A percentile compares a stretch with the other conserved stretches of the same genome.
Conservation (phyloP, 2,888 invertebrate genomes). For the Tineola bisselliella region DNA sequence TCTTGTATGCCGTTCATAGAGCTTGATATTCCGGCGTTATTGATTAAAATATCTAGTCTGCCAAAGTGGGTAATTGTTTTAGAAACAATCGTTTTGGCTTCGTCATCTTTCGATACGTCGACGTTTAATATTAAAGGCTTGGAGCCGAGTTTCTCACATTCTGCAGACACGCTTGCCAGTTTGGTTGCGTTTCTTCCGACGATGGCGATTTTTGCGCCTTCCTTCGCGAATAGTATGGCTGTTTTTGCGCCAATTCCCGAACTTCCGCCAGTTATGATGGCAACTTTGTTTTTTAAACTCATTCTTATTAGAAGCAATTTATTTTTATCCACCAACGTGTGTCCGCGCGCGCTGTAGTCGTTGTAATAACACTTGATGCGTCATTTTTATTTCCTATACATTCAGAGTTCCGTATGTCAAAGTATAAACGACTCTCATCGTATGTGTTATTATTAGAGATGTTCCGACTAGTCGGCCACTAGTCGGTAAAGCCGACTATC, state of each 20-base stretch:
- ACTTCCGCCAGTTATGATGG: conserved; percentile 70
- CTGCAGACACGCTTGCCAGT: conserved; percentile 59
- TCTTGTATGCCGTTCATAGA: neutral
- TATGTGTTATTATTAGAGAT: too few relatives aligned
- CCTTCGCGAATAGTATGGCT: conserved; percentile 68
- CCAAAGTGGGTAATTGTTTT: conserved; percentile 14
- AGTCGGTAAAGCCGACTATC: too few relatives aligned
- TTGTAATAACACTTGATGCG: too few relatives aligned
- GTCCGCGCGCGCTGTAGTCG: too few relatives aligned
- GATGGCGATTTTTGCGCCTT: conserved; percentile 69
- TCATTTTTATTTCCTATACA: too few relatives aligned
- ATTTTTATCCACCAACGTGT: too few relatives aligned
- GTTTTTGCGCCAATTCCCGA: conserved; percentile 76
- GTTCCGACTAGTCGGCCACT: too few relatives aligned
- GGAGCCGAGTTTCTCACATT: neutral
- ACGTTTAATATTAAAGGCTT: conserved; percentile 18
- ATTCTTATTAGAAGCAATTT: too few relatives aligned
- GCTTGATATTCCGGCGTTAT: conserved; percentile 14
- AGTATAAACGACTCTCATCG: too few relatives aligned
- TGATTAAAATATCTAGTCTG: conserved; percentile 15
- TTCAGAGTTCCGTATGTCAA: too few relatives aligned
- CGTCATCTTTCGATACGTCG: conserved; percentile 13
- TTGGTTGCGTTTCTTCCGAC: conserved; percentile 73
- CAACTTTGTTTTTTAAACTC: conserved; percentile 59
- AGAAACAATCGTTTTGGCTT: conserved; percentile 11